Percentiles rank a stretch among this genome's conserved stretches.
These are phyloP conservation scores for Nymphalis polychloros DNA, from an alignment of 2,888 invertebrate genomes.

Conservation along the genomic window DNA sequence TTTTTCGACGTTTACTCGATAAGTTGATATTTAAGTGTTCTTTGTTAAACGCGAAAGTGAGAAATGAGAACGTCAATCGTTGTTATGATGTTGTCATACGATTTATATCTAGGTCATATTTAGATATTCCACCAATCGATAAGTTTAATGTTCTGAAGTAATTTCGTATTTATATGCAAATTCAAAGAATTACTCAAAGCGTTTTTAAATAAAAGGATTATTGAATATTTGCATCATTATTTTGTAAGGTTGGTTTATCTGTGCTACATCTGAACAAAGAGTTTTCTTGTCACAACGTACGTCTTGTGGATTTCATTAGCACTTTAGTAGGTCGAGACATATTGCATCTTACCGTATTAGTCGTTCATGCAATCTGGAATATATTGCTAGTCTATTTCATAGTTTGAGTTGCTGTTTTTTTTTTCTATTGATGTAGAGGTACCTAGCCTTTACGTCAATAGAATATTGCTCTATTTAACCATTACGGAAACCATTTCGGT, in stretches of 20 bases:
- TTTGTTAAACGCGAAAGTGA: constrained; percentile 2
- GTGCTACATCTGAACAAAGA: constrained; percentile 4
- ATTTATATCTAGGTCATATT: no score
- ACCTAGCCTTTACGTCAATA: no score
- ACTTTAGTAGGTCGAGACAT: background rate
- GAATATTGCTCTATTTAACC: no score
- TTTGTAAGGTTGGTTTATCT: background rate
- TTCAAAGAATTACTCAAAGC: background rate
- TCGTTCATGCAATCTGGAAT: background rate
- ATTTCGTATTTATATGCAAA: background rate
- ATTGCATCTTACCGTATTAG: constrained; percentile 1
- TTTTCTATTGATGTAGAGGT: background rate
- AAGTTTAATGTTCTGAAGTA: background rate
- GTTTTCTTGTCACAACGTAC: constrained; percentile 1
- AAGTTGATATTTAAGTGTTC: constrained; percentile 14
- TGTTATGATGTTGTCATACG: background rate
- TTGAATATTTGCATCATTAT: background rate
- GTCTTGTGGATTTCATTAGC: constrained; percentile 6
- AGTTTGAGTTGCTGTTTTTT: background rate
- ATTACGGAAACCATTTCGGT: no score
- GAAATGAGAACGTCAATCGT: background rate
- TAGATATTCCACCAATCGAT: no score
- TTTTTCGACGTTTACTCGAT: constrained; percentile 16
- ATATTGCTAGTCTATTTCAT: background rate
- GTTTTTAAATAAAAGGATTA: background rate